Conservation (phyloP, 1,140 invertebrate species). For the Cydia pomonella region DNA sequence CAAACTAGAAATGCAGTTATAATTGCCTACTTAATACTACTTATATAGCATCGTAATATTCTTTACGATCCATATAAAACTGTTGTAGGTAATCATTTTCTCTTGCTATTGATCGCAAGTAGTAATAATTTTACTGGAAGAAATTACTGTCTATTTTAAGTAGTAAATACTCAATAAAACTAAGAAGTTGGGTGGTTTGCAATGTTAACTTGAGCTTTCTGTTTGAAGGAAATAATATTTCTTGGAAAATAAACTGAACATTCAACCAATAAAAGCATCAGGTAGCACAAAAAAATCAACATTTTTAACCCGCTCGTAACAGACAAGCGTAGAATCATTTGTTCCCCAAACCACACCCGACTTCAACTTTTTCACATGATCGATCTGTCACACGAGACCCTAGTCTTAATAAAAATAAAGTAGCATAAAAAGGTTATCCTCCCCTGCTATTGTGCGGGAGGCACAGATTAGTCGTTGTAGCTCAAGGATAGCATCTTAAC, state of each 20-base stretch:
- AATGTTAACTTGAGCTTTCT: no score
- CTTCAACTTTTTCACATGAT: conserved; percentile 38
- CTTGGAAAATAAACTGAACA: background rate
- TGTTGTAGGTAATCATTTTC: background rate
- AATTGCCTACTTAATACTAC: background rate
- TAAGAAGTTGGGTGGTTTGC: background rate
- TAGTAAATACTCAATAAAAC: background rate
- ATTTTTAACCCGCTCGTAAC: conserved; percentile 14
- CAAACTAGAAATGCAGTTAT: background rate
- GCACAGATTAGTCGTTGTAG: conserved; percentile 73
- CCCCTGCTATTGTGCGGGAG: conserved; percentile 68
- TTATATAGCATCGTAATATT: background rate
- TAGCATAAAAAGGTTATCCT: conserved; percentile 72
- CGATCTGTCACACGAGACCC: conserved; percentile 67
- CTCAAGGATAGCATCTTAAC: conserved; percentile 76
- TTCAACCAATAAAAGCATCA: background rate
- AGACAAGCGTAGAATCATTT: conserved; percentile 21
- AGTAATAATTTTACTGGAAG: background rate
- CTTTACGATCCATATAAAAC: conserved; percentile 7
- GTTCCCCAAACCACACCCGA: conserved; percentile 14
- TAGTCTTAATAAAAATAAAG: conserved; percentile 62
- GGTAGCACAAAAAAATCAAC: background rate
- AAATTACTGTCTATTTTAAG: background rate
- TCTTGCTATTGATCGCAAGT: background rate
- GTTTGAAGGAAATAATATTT: background rate